These are phyloP conservation scores for Puma concolor DNA, from an alignment of 2,113 vertebrate genomes.

Conservation along the genomic window DNA sequence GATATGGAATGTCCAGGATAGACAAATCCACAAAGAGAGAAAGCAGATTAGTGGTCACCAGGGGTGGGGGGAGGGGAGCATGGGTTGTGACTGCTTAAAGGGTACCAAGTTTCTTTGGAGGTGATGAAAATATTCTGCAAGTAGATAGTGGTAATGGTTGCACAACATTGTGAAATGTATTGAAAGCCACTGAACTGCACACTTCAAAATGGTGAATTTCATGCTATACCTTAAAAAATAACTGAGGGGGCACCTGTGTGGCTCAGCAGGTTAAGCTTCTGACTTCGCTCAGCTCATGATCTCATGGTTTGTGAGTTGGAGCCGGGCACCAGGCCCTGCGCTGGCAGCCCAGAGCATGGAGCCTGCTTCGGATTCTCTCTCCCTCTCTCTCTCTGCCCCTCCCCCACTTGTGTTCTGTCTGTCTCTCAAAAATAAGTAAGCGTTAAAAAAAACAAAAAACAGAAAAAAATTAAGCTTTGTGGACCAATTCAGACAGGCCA, in stretches of 20 bases:
- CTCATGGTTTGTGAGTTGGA: no score
- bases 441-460: neutral
- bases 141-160: neutral
- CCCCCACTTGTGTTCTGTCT: no score
- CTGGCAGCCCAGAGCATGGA: no score
- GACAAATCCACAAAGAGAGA: neutral
- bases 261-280: no score
- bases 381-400: no score
- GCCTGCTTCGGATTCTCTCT: no score
- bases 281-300: no score
- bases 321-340: no score
- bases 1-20: neutral
- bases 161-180: neutral
- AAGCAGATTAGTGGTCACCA: neutral
- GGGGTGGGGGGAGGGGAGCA: neutral
- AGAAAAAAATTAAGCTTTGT: neutral
- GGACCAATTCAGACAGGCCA: neutral
- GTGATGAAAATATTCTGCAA: neutral
- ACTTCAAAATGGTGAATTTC: constrained; percentile 2
- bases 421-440: no score
- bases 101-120: neutral
- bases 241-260: no score
- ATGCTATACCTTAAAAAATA: neutral
- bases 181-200: neutral
- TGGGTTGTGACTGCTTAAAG: neutral